phyloP scores from a whole-genome alignment of 2,113 vertebrate genomes.

The Oceanites oceanicus region DNA sequence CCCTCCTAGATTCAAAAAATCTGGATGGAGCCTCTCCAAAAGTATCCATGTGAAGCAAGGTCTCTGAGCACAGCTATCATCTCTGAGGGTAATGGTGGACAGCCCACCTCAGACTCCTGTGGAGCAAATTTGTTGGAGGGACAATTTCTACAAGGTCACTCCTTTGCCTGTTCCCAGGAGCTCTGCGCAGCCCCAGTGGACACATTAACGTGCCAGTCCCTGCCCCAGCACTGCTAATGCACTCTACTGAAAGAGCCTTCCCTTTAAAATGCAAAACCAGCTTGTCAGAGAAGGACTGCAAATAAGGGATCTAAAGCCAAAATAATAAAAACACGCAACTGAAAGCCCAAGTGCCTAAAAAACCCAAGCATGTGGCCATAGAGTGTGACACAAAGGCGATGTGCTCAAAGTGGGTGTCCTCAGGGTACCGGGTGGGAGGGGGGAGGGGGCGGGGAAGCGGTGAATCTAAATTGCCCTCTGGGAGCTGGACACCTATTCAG shows the following conservation, averaged over 20 bases:
- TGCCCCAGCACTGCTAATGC: constrained; percentile 39
- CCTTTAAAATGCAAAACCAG: constrained; percentile 68
- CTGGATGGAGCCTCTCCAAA: not conserved
- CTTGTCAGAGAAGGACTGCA: constrained; percentile 55
- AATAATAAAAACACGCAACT: constrained; percentile 50
- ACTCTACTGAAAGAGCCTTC: constrained; percentile 41
- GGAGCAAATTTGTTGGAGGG: not conserved
- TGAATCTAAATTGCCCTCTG: not conserved
- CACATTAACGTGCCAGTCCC: constrained; percentile 17
- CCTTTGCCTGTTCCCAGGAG: constrained; percentile 24
- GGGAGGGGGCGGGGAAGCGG: no score
- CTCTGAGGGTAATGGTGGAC: not conserved
- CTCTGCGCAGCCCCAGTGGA: not conserved
- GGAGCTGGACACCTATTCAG: constrained; percentile 8
- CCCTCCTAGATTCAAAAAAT: not conserved
- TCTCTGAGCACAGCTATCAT: not conserved
- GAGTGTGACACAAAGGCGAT: not conserved
- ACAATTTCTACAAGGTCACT: not conserved
- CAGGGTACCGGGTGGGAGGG: not conserved
- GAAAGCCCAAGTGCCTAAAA: constrained; percentile 48
- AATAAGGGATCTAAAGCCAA: constrained; percentile 53
- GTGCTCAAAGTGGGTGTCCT: constrained; percentile 50
- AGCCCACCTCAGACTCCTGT: not conserved
- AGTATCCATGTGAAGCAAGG: not conserved
- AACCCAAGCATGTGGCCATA: not conserved